These are phyloP conservation scores for Chorisops tibialis DNA, from an alignment of 2,888 invertebrate genomes.

Conservation along the genomic window DNA sequence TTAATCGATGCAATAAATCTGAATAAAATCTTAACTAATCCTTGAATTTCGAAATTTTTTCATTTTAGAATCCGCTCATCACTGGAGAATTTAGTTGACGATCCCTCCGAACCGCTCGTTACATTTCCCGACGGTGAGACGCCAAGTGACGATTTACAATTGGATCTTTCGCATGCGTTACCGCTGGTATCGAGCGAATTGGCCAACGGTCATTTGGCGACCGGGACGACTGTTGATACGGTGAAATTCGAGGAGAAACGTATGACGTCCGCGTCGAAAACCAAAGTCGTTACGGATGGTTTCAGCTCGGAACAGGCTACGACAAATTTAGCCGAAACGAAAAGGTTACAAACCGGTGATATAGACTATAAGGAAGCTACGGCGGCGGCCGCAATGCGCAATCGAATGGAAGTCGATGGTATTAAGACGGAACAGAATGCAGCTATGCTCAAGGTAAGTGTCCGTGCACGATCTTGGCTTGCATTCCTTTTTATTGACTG, in stretches of 20 bases:
- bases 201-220: conserved; percentile 51
- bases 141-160: conserved; percentile 54
- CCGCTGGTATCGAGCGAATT: conserved; percentile 46
- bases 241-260: conserved; percentile 82
- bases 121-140: conserved; percentile 80
- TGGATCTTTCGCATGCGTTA: conserved; percentile 48
- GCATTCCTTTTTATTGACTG: too few species aligned
- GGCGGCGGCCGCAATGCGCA: conserved; percentile 73
- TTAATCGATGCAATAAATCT: too few species aligned
- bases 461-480: too few species aligned
- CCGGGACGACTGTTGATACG: conserved; percentile 56
- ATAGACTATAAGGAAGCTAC: conserved; percentile 77
- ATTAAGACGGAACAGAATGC: conserved; percentile 82
- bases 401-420: conserved; percentile 78
- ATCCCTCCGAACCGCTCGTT: conserved; percentile 65
- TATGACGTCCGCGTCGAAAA: conserved; percentile 72
- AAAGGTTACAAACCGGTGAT: conserved; percentile 76
- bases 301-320: conserved; percentile 73
- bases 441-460: conserved; percentile 72
- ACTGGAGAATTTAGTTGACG: conserved; percentile 75
- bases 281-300: conserved; percentile 77
- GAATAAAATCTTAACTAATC: not conserved
- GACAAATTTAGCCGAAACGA: conserved; percentile 68
- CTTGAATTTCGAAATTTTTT: not conserved
- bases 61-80: conserved; percentile 63